Percentiles rank a stretch among this genome's conserved stretches.
Evolutionary conservation across 1,140 invertebrate species (phyloP).

Genomic region (Dufourea novaeangliae): DNA sequence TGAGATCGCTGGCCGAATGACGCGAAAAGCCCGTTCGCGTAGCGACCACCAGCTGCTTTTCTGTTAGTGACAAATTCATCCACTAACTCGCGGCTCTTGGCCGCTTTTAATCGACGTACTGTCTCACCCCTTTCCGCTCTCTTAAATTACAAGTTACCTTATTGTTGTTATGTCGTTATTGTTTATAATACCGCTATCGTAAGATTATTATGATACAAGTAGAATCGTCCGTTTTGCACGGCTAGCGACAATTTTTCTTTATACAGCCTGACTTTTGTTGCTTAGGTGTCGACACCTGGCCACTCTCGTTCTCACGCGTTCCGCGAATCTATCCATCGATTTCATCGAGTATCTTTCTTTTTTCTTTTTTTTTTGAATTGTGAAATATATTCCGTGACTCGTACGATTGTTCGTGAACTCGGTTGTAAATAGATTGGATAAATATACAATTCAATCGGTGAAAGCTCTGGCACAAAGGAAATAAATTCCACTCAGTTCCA

Average conservation of each 20-base stretch:
- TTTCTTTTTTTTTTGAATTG: too few relatives aligned
- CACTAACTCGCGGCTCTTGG: conserved; percentile 32
- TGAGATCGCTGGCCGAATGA: conserved; percentile 22
- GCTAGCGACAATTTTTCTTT: conserved; percentile 44
- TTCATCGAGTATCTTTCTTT: neutral
- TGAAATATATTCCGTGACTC: too few relatives aligned
- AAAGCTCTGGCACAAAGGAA: too few relatives aligned
- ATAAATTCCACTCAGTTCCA: too few relatives aligned
- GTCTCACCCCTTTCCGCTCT: conserved; percentile 8
- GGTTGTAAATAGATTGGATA: too few relatives aligned
- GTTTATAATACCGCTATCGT: conserved; percentile 60
- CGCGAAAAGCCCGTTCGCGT: conserved; percentile 31
- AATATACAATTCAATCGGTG: too few relatives aligned
- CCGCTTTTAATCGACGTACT: conserved; percentile 30
- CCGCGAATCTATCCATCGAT: conserved; percentile 17
- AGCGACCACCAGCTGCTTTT: conserved; percentile 22
- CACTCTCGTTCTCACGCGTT: conserved; percentile 14
- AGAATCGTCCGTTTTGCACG: conserved; percentile 51
- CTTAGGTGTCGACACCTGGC: neutral
- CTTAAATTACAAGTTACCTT: conserved; percentile 58
- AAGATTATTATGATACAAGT: conserved; percentile 67
- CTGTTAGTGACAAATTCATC: conserved; percentile 7
- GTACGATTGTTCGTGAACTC: neutral
- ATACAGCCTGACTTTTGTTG: conserved; percentile 43
- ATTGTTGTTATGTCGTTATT: conserved; percentile 60